Percentiles rank a stretch among this genome's conserved stretches.
Conservation (phyloP, 1,140 invertebrate genomes). For the Marisa cornuarietis region DNA sequence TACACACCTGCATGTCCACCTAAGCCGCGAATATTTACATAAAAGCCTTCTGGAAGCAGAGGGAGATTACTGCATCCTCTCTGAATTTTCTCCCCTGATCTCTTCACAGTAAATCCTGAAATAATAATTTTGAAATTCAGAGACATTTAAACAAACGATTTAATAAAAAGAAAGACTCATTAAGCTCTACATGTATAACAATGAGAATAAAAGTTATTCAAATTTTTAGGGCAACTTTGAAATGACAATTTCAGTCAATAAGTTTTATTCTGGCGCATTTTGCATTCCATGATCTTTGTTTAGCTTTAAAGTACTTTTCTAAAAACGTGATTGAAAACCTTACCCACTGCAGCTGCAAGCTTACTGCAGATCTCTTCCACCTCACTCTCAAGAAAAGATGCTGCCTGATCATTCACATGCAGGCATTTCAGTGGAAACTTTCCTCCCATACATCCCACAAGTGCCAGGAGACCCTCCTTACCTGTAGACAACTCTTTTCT, state of each 20-base stretch:
- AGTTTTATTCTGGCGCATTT: no score
- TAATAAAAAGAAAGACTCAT: no score
- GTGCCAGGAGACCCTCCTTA: conserved; percentile 40
- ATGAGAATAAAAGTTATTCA: no score
- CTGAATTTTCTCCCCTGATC: conserved; percentile 34
- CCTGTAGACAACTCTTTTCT: conserved; percentile 29
- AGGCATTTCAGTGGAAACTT: conserved; percentile 41
- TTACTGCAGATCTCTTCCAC: conserved; percentile 43
- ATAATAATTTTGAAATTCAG: not conserved
- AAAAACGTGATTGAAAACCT: not conserved
- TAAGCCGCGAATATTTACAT: conserved; percentile 41
- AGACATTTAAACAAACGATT: no score
- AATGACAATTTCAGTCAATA: no score
- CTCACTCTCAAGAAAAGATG: conserved; percentile 38
- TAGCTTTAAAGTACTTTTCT: not conserved
- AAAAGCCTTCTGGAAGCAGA: conserved; percentile 42
- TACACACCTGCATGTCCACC: conserved; percentile 50
- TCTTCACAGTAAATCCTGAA: conserved; percentile 48
- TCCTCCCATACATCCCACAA: conserved; percentile 39
- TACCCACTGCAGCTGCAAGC: conserved; percentile 45
- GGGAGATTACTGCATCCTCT: conserved; percentile 44
- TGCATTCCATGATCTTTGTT: no score
- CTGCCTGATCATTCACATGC: conserved; percentile 42
- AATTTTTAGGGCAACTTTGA: no score
- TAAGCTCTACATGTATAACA: no score